A percentile compares a stretch with the other conserved stretches of the same genome.
phyloP scores from a whole-genome alignment of 2,797 vertebrate genomes.

The Gadopsis marmoratus region DNA sequence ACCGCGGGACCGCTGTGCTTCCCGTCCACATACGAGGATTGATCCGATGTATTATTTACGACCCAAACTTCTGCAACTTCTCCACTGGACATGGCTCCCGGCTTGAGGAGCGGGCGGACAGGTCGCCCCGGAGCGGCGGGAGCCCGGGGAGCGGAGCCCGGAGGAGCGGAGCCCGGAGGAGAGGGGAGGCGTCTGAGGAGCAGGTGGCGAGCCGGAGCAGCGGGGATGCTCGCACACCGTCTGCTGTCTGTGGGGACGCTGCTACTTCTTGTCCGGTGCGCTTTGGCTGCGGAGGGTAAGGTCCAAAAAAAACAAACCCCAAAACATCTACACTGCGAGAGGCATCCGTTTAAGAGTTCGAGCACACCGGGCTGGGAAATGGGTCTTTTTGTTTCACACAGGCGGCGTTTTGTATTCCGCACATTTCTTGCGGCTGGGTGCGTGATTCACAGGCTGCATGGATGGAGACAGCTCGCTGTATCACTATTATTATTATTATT shows the following conservation, averaged over 20 bases:
- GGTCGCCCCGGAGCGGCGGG: slow-evolving; percentile 66
- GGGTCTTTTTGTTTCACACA: slow-evolving; percentile 54
- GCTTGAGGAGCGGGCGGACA: slow-evolving; percentile 79
- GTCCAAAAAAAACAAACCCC: slow-evolving; percentile 39
- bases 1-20: slow-evolving; percentile 66
- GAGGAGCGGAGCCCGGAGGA: slow-evolving; percentile 66
- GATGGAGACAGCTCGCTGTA: slow-evolving; percentile 19
- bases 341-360: slow-evolving; percentile 11
- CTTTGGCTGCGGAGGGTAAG: slow-evolving; percentile 85
- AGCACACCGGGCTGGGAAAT: slow-evolving; percentile 4
- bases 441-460: slow-evolving; percentile 42
- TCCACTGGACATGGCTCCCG: slow-evolving; percentile 86
- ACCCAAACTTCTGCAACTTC: slow-evolving; percentile 80
- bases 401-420: slow-evolving; percentile 50
- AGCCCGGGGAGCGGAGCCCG: slow-evolving; percentile 64
- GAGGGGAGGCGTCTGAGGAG: slow-evolving; percentile 69
- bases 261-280: slow-evolving; percentile 78
- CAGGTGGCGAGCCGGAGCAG: slow-evolving; percentile 60
- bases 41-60: slow-evolving; percentile 87
- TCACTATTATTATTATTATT: neutral
- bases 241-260: slow-evolving; percentile 78
- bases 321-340: neutral
- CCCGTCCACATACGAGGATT: slow-evolving; percentile 67
- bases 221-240: slow-evolving; percentile 76
- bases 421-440: slow-evolving; percentile 47